Conservation (phyloP, 2,113 vertebrate genomes). For the Syrmaticus mikado region DNA sequence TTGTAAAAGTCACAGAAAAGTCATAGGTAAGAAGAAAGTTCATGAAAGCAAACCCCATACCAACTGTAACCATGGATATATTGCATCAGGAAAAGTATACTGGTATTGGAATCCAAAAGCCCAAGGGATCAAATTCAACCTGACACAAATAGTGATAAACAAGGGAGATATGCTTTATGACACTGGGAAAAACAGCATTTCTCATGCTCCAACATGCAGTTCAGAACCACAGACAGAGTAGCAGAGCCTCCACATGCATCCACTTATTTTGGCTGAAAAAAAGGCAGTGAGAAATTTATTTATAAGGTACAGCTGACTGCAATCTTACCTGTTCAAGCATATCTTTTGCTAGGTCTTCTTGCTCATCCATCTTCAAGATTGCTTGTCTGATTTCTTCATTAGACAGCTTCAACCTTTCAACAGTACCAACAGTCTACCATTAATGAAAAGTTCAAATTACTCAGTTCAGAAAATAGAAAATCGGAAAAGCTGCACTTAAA, state of each 20-base stretch:
- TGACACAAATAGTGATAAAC: background rate
- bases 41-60: background rate
- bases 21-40: background rate
- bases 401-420: conserved; percentile 91
- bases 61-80: background rate
- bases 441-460: conserved; percentile 8
- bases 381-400: conserved; percentile 96
- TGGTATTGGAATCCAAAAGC: background rate
- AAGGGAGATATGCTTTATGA: background rate
- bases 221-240: background rate
- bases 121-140: background rate
- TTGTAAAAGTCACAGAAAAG: background rate
- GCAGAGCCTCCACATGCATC: background rate
- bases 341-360: conserved; percentile 96
- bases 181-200: background rate
- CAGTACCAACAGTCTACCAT: conserved; percentile 9
- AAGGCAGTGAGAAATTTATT: background rate
- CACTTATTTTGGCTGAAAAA: background rate
- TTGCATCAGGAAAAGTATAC: background rate
- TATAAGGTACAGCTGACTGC: background rate
- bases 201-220: background rate
- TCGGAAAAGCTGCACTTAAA: background rate
- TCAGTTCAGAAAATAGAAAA: background rate
- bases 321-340: conserved; percentile 92
- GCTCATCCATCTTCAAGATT: conserved; percentile 95